Percentiles rank a stretch among this genome's conserved stretches.
phyloP scores from a whole-genome alignment of 2,797 vertebrate species.

The Anisognathus igniventris region DNA sequence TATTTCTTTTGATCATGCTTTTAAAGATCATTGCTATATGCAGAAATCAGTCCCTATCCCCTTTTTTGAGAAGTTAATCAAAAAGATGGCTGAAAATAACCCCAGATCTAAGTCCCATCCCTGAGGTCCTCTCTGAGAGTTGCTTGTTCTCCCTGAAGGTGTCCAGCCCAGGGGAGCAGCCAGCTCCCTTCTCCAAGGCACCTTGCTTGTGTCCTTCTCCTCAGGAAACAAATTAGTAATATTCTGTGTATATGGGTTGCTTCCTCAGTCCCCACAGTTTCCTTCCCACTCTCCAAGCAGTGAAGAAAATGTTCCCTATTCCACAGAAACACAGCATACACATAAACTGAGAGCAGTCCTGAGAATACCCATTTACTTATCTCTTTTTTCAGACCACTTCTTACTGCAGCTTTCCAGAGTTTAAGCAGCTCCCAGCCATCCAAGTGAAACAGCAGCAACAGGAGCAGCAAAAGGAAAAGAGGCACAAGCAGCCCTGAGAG shows the following conservation, averaged over 20 bases:
- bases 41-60: background rate
- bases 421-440: background rate
- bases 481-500: background rate
- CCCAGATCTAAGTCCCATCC: background rate
- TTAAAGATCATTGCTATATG: background rate
- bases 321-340: background rate
- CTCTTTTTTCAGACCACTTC: background rate
- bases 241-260: background rate
- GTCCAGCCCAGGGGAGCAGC: background rate
- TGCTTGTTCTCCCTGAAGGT: background rate
- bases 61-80: background rate
- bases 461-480: background rate
- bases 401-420: background rate
- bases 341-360: background rate
- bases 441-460: background rate
- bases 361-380: background rate
- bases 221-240: background rate
- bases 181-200: background rate
- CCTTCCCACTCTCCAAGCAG: background rate
- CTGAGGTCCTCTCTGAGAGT: background rate
- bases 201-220: background rate
- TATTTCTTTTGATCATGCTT: background rate
- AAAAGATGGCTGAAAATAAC: background rate
- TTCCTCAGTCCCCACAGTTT: background rate
- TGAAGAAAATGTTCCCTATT: background rate